A percentile compares a stretch with the other conserved stretches of the same genome.
These are phyloP conservation scores for Tribolium castaneum DNA, from an alignment of 1,140 invertebrate species.

Conservation along the genomic window DNA sequence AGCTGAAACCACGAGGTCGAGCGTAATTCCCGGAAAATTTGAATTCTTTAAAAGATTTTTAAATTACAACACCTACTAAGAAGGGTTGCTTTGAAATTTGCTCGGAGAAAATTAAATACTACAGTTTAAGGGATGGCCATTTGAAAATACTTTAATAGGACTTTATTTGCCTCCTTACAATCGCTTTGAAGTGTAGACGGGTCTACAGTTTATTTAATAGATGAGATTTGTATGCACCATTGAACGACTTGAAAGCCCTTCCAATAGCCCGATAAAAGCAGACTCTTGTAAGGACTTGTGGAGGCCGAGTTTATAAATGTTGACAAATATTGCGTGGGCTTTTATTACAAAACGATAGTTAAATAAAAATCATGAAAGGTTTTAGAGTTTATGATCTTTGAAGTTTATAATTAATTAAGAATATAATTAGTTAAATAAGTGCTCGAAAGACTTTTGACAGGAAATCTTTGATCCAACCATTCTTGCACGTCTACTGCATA, in stretches of 20 bases:
- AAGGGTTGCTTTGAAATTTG: neutral
- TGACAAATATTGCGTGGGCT: conserved; percentile 16
- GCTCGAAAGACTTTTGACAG: too few relatives aligned
- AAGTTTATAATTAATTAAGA: too few relatives aligned
- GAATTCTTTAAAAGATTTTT: neutral
- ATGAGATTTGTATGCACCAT: conserved; percentile 35
- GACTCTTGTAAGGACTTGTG: conserved; percentile 23
- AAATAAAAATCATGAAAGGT: neutral
- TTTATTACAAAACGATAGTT: neutral
- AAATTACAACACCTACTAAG: neutral
- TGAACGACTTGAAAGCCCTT: conserved; percentile 33
- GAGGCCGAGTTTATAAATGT: conserved; percentile 18
- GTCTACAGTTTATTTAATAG: conserved; percentile 34
- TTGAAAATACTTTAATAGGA: conserved; percentile 17
- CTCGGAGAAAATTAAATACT: conserved; percentile 13
- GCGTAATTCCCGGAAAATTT: neutral
- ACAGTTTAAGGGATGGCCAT: conserved; percentile 11
- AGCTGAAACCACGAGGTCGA: neutral
- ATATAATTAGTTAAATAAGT: too few relatives aligned
- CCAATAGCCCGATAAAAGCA: conserved; percentile 33
- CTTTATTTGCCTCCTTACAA: conserved; percentile 27
- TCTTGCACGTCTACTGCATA: too few relatives aligned
- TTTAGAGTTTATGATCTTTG: too few relatives aligned
- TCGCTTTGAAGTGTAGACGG: conserved; percentile 31
- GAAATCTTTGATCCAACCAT: too few relatives aligned